phyloP scores from a whole-genome alignment of 2,888 invertebrate genomes.

The Marasmarcha lunaedactyla region DNA sequence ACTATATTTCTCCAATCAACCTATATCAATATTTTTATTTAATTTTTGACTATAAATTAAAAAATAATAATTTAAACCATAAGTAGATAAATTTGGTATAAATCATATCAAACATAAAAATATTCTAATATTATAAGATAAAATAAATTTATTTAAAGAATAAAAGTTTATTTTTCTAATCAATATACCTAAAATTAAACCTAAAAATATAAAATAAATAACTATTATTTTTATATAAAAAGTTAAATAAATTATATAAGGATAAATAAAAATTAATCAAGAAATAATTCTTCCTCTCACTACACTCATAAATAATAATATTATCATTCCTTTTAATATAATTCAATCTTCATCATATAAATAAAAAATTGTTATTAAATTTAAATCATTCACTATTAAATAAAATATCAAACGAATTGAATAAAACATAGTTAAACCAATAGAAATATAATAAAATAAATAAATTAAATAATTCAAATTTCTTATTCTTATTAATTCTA shows the following conservation, averaged over 20 bases:
- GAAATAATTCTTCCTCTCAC: slow-evolving; percentile 64
- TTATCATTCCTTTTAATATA: slow-evolving; percentile 58
- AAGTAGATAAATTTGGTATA: slow-evolving; percentile 59
- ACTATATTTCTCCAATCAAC: slow-evolving; percentile 57
- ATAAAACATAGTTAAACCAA: slow-evolving; percentile 70
- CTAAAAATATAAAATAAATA: slow-evolving; percentile 56
- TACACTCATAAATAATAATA: slow-evolving; percentile 62
- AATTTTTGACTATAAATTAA: slow-evolving; percentile 46
- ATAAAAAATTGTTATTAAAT: slow-evolving; percentile 54
- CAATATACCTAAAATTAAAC: slow-evolving; percentile 43
- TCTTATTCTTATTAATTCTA: slow-evolving; percentile 64
- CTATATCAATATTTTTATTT: slow-evolving; percentile 54
- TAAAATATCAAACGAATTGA: slow-evolving; percentile 68
- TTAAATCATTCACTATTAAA: slow-evolving; percentile 57
- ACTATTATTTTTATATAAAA: slow-evolving; percentile 63
- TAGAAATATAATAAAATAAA: slow-evolving; percentile 68
- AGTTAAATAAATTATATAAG: slow-evolving; percentile 65
- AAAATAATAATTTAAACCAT: slow-evolving; percentile 51
- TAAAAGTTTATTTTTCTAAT: slow-evolving; percentile 50
- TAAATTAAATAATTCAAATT: slow-evolving; percentile 66
- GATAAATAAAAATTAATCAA: slow-evolving; percentile 65
- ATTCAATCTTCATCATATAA: slow-evolving; percentile 57
- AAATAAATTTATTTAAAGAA: slow-evolving; percentile 46
- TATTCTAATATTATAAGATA: slow-evolving; percentile 33
- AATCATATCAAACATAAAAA: slow-evolving; percentile 62